Base-by-base conservation (phyloP, 2,888 invertebrate species). In the Sinelater perroti region DNA sequence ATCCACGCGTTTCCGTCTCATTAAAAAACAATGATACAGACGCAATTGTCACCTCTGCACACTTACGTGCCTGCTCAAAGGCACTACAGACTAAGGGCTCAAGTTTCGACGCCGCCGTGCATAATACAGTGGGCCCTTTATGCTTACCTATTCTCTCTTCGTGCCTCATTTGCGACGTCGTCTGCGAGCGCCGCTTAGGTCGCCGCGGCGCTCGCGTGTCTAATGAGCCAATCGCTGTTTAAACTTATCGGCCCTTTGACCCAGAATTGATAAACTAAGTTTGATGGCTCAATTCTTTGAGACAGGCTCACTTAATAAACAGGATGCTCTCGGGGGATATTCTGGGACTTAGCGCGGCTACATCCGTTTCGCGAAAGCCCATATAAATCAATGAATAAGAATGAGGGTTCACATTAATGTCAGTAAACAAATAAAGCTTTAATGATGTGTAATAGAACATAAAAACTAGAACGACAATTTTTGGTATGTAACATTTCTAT, bases 1-100 rank as follows among this genome's bases (percentile, higher is more conserved):
- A 45, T 36, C 49, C 40, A 28, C 55, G 30, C 24, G 45, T 35
- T 57, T 52, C 52, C 46, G 13, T 57, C 52, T 57, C 57, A 57
- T 57, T 57, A 57, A 57, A 55, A 52, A 45, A 45, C 57, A 57
- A 57, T 57, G 51, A 52, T 57, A 45, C 28, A 57, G 51, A 52
- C 57, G 51, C 57, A 57, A 57, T 57, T 57, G 57, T 57, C 57
- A 57, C 57, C 57, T 57, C 57, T 51, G 26, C 51, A 57, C 57
- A 57, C 57, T 57, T 57, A 57, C 42, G 51, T 46, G 36, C 46
- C 46, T 30, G 46, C 51, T 57, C 46, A 57, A 57, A 57, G 51
- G 42, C 57, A 30, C 57, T 52, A 46, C 38, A 57, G 18, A 45
- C 57, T 57, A 26, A 46, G 46, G 51, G 51, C 31, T 57, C 45